Base-by-base conservation (phyloP, 2,888 invertebrate genomes). In the Dorcus parallelipipedus region DNA sequence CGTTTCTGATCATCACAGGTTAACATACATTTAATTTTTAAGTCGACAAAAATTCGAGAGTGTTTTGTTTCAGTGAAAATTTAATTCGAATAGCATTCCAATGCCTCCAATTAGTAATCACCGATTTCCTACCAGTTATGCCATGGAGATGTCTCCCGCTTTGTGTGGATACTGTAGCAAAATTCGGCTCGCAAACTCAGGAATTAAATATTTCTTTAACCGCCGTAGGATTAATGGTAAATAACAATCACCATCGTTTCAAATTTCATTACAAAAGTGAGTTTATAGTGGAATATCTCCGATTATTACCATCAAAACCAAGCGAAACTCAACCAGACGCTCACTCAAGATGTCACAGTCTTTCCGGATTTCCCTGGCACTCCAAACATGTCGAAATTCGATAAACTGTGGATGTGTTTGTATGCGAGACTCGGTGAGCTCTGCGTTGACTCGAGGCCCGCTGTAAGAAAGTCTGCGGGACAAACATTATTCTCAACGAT, bases 401-500 rank as follows among this genome's bases (percentile, higher is more conserved):
- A 97, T 80, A 90, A 90, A 71, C 83, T 97, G 7, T 97, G 96
- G 96, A 95, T 97, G 94, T 95, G 95, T 73, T 84, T 97, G 53
- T 97, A 93, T 77, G 89, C 91, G 9, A 83, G 91, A 72, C 81
- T 95, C 63, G 93, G 92, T 45, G 93, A 93, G 74, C 80, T 98
- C 41, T 99, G 98, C 74, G 95, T 97, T 45, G 98, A 99, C 78
- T 81, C 90, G 8, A 86, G 98, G 20, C 97, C 98, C 0, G 97
- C 98, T 0, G 97, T 98, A 0, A 86, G 98, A 4, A 96, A 97
- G 79, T 97, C 97, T 4, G 96, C 97, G 6, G 93, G 95, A 49
- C 97, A 98, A 81, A 99, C 99, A 0, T 81, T 99, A 55, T 97
- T 99, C 81, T 97, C 97, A 50, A 98, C 97, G 14, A 93, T 99